Evolutionary conservation across 2,888 invertebrate species (phyloP).

Genomic region (Sminthurides aquaticus): DNA sequence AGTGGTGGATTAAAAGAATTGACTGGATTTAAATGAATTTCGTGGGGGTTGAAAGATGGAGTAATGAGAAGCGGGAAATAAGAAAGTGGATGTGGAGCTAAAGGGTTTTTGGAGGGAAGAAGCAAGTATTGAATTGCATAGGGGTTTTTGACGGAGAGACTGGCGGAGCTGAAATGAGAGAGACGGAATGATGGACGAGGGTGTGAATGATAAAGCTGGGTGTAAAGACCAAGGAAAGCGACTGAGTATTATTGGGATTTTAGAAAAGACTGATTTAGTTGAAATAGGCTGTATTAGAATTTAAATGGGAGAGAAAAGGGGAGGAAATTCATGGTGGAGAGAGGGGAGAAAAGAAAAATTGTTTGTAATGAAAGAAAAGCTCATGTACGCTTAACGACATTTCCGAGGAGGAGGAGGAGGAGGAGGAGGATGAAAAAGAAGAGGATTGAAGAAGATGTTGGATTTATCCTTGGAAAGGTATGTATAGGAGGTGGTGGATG

Average conservation of each 20-base stretch:
- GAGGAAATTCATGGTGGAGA: not conserved
- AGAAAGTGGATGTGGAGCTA: no score
- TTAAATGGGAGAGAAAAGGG: constrained; percentile 12
- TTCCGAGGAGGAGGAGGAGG: no score
- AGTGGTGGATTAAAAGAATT: no score
- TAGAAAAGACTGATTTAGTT: constrained; percentile 12
- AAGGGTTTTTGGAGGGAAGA: no score
- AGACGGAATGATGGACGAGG: not conserved
- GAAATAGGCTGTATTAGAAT: constrained; percentile 13
- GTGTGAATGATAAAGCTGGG: not conserved
- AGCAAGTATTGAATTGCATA: no score
- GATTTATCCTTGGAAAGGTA: not conserved
- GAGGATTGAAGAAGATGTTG: not conserved
- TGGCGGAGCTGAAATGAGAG: no score
- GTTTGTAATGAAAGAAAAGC: constrained; percentile 14
- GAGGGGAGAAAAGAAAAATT: constrained; percentile 18
- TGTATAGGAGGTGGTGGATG: no score
- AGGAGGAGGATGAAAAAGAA: no score
- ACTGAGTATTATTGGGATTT: not conserved
- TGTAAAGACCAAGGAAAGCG: not conserved
- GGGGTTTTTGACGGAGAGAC: no score
- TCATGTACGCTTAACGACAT: not conserved
- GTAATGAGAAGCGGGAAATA: no score
- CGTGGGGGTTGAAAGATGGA: no score
- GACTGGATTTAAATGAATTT: no score